These are phyloP conservation scores for Cacatua alba DNA, from an alignment of 2,113 vertebrate species.

Conservation along the genomic window DNA sequence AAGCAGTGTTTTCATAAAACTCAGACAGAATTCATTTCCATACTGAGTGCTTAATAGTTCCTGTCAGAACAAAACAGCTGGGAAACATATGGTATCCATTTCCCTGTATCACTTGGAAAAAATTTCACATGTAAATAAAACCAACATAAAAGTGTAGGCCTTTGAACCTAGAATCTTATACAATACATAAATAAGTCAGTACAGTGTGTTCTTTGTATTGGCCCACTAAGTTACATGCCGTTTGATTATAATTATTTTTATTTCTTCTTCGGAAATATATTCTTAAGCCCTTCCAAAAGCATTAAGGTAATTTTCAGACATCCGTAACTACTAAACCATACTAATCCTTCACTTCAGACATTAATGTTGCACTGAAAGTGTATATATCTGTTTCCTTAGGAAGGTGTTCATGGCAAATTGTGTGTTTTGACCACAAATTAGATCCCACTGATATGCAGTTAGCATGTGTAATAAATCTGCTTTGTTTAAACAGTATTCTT, in stretches of 20 bases:
- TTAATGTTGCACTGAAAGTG: background rate
- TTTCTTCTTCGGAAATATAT: constrained; percentile 56
- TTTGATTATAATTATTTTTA: constrained; percentile 62
- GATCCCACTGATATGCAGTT: background rate
- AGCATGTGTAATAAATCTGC: constrained; percentile 31
- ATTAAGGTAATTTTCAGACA: constrained; percentile 59
- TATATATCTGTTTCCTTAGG: constrained; percentile 41
- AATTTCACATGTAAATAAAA: constrained; percentile 87
- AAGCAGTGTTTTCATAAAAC: constrained; percentile 80
- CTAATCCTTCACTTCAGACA: constrained; percentile 27
- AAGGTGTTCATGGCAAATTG: constrained; percentile 41
- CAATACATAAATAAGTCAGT: constrained; percentile 78
- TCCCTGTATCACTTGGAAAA: constrained; percentile 85
- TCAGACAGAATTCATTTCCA: constrained; percentile 82
- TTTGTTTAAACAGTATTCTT: constrained; percentile 20
- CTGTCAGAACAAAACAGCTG: constrained; percentile 84
- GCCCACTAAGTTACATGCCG: constrained; percentile 51
- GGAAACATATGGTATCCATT: constrained; percentile 86
- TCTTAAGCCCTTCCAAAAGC: constrained; percentile 53
- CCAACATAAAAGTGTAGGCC: constrained; percentile 81
- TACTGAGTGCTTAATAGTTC: constrained; percentile 77
- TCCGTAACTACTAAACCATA: background rate
- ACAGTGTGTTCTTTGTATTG: constrained; percentile 76
- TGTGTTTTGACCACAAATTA: constrained; percentile 48
- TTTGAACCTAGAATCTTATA: constrained; percentile 79